Evolutionary conservation across 2,797 vertebrate species (phyloP).

Genomic region (Poeciliopsis paucimaculata): DNA sequence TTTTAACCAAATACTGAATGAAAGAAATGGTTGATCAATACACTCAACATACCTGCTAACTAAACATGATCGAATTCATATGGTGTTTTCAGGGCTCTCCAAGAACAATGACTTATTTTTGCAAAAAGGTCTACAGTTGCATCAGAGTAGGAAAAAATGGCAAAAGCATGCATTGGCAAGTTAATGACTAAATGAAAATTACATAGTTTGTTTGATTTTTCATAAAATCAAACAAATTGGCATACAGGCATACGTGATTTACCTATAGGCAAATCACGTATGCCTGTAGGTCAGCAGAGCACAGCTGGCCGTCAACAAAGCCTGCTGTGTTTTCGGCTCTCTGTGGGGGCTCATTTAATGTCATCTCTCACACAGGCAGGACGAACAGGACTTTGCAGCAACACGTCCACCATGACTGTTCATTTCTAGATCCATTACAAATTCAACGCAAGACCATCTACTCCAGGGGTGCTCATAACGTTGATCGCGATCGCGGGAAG

Average conservation of each 20-base stretch:
- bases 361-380: conserved; percentile 9
- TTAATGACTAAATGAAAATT: conserved; percentile 16
- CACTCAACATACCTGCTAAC: no score
- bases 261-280: no score
- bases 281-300: conserved; percentile 11
- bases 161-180: background rate
- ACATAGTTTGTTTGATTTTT: conserved; percentile 6
- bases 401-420: conserved; percentile 6
- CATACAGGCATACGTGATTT: no score
- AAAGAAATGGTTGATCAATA: no score
- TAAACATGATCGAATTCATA: no score
- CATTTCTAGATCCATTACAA: conserved; percentile 38
- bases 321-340: conserved; percentile 14
- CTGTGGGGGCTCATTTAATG: conserved; percentile 20
- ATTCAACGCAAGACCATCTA: conserved; percentile 37
- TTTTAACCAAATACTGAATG: no score
- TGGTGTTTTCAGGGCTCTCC: background rate
- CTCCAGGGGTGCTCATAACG: no score
- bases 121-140: conserved; percentile 7
- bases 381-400: conserved; percentile 10
- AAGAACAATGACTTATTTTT: conserved; percentile 47
- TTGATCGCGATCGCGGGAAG: no score
- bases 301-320: background rate
- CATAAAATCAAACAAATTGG: conserved; percentile 7
- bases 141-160: background rate